phyloP scores from a whole-genome alignment of 2,113 vertebrate genomes.

The Miniopterus natalensis region DNA sequence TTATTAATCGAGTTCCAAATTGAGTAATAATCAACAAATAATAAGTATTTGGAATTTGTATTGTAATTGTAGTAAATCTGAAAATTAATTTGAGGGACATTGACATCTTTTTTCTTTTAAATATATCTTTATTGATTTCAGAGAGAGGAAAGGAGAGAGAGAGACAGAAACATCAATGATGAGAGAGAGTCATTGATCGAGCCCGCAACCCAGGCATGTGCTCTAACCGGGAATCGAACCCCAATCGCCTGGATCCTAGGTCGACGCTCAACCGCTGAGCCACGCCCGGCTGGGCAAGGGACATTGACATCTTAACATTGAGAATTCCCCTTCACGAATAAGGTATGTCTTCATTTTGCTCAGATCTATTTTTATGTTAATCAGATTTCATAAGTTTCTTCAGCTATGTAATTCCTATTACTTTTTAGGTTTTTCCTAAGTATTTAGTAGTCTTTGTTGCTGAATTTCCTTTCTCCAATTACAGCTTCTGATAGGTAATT shows the following conservation, averaged over 20 bases:
- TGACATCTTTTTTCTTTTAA: neutral
- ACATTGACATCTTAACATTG: constrained; percentile 35
- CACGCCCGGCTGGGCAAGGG: neutral
- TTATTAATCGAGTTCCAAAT: constrained; percentile 53
- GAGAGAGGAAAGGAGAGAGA: too few species aligned
- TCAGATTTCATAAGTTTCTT: constrained; percentile 47
- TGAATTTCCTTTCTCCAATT: constrained; percentile 51
- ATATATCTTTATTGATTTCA: too few species aligned
- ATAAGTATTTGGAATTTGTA: constrained; percentile 37
- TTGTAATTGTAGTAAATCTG: constrained; percentile 37
- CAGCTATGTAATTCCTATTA: constrained; percentile 50
- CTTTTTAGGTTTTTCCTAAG: constrained; percentile 23
- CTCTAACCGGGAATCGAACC: too few species aligned
- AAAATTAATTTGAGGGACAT: constrained; percentile 5
- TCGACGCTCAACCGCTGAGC: too few species aligned
- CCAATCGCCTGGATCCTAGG: too few species aligned
- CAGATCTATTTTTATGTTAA: constrained; percentile 35
- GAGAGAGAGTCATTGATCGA: too few species aligned
- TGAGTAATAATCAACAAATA: constrained; percentile 45
- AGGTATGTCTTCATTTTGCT: neutral
- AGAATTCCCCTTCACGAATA: constrained; percentile 8
- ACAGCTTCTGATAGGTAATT: constrained; percentile 29
- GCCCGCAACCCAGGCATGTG: too few species aligned
- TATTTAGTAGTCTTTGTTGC: constrained; percentile 14
- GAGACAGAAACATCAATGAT: too few species aligned